phyloP scores from a whole-genome alignment of 1,140 invertebrate genomes.

The Zelostemma sp. region DNA sequence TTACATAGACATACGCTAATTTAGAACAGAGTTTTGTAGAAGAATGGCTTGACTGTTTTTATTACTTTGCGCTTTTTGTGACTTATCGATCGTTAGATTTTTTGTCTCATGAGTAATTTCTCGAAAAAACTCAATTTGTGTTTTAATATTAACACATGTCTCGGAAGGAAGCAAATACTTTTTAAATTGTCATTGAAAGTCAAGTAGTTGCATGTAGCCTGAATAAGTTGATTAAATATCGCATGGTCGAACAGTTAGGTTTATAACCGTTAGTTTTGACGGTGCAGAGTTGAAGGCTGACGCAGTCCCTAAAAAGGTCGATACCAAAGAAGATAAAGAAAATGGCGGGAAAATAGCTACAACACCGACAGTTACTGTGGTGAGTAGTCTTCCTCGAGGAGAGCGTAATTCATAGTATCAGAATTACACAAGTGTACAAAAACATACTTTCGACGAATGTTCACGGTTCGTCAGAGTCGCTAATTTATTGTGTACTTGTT shows the following conservation, averaged over 20 bases:
- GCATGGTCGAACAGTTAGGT: conserved; percentile 59
- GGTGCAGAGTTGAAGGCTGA: conserved; percentile 67
- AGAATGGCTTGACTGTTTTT: conserved; percentile 19
- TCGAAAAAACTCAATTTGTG: too few relatives aligned
- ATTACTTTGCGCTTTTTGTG: conserved; percentile 24
- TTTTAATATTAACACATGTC: not conserved
- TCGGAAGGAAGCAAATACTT: not conserved
- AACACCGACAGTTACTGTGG: conserved; percentile 58
- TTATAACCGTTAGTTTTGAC: conserved; percentile 67
- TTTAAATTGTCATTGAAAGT: not conserved
- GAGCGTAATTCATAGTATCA: too few relatives aligned
- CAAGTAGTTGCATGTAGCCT: conserved; percentile 50
- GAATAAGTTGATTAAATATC: conserved; percentile 54
- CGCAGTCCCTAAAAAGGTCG: conserved; percentile 64
- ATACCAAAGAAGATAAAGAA: conserved; percentile 67
- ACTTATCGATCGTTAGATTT: conserved; percentile 9
- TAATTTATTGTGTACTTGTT: not conserved
- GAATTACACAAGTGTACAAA: too few relatives aligned
- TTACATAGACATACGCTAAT: conserved; percentile 14
- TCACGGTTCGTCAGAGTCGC: too few relatives aligned
- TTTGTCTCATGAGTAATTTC: too few relatives aligned
- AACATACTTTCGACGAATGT: too few relatives aligned
- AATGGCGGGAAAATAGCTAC: conserved; percentile 61
- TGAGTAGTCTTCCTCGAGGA: conserved; percentile 57
- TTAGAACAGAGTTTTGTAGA: conserved; percentile 13